A percentile compares a stretch with the other conserved stretches of the same genome.
Evolutionary conservation across 2,888 invertebrate genomes (phyloP).

Genomic region (Cantharis rufa): DNA sequence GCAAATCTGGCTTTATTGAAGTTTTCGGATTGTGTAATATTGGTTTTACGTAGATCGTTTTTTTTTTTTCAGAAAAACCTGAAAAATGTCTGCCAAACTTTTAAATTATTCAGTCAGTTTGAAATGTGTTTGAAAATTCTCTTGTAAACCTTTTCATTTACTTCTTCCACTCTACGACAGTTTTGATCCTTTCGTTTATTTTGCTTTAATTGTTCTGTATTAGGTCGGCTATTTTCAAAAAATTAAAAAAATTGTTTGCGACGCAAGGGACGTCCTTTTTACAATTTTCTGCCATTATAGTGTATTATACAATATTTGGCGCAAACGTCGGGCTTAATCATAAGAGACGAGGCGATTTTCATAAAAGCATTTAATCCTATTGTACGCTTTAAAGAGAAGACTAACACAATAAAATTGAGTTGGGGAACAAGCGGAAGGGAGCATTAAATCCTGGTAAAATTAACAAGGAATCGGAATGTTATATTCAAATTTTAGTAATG

Average conservation of each 20-base stretch:
- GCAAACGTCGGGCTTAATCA: not conserved
- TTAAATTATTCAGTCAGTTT: too few relatives aligned
- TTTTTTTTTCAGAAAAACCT: too few relatives aligned
- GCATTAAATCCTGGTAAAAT: not conserved
- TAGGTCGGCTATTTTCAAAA: not conserved
- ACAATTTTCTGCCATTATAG: not conserved
- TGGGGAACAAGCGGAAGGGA: not conserved
- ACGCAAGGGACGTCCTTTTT: too few relatives aligned
- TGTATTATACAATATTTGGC: not conserved
- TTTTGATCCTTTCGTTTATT: not conserved
- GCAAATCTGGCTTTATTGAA: too few relatives aligned
- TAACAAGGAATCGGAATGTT: not conserved
- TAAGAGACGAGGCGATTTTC: not conserved
- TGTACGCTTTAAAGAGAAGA: not conserved
- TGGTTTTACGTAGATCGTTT: too few relatives aligned
- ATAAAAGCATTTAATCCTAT: not conserved
- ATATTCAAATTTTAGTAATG: not conserved
- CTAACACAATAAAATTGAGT: not conserved
- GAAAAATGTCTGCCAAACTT: too few relatives aligned
- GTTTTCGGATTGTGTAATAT: too few relatives aligned
- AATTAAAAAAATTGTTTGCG: too few relatives aligned
- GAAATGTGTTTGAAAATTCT: too few relatives aligned
- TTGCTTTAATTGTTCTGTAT: not conserved
- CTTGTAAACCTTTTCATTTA: too few relatives aligned
- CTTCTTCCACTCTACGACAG: too few relatives aligned